phyloP scores from a whole-genome alignment of 2,113 vertebrate genomes.

The Hipposideros armiger region DNA sequence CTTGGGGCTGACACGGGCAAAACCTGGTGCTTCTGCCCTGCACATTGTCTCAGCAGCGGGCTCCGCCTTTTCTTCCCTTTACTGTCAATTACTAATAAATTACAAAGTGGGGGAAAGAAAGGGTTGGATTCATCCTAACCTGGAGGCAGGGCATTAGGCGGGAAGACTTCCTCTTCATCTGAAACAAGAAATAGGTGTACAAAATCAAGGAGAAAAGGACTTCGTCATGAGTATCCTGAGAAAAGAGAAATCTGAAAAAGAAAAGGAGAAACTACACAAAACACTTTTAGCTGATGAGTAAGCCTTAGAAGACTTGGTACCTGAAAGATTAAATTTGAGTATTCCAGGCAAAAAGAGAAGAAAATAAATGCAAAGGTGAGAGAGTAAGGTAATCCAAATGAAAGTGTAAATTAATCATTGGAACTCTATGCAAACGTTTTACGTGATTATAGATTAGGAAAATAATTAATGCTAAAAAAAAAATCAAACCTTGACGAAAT shows the following conservation, averaged over 20 bases:
- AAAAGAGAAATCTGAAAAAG: conserved; percentile 86
- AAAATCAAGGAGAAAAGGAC: conserved; percentile 83
- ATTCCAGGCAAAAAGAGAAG: conserved; percentile 75
- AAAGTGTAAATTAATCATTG: conserved; percentile 83
- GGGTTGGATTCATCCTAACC: conserved; percentile 86
- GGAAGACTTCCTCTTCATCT: conserved; percentile 90
- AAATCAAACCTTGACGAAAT: conserved; percentile 74
- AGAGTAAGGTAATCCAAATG: conserved; percentile 43
- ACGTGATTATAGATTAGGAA: conserved; percentile 78
- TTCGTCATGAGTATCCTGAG: conserved; percentile 74
- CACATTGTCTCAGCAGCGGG: not conserved
- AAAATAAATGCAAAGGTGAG: conserved; percentile 67
- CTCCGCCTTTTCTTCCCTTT: not conserved
- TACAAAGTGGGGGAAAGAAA: not conserved
- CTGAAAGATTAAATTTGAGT: conserved; percentile 82
- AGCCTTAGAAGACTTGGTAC: conserved; percentile 82
- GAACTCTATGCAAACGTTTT: conserved; percentile 65
- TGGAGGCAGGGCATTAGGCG: conserved; percentile 87
- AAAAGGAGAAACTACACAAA: conserved; percentile 79
- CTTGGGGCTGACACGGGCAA: not conserved
- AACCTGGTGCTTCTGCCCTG: not conserved
- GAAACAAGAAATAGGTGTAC: conserved; percentile 88
- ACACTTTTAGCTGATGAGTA: conserved; percentile 77
- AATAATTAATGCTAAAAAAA: conserved; percentile 62
- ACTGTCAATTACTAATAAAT: not conserved